A percentile compares a stretch with the other conserved stretches of the same genome.
Evolutionary conservation across 1,140 invertebrate genomes (phyloP).

Genomic region (Drosophila orosa): DNA sequence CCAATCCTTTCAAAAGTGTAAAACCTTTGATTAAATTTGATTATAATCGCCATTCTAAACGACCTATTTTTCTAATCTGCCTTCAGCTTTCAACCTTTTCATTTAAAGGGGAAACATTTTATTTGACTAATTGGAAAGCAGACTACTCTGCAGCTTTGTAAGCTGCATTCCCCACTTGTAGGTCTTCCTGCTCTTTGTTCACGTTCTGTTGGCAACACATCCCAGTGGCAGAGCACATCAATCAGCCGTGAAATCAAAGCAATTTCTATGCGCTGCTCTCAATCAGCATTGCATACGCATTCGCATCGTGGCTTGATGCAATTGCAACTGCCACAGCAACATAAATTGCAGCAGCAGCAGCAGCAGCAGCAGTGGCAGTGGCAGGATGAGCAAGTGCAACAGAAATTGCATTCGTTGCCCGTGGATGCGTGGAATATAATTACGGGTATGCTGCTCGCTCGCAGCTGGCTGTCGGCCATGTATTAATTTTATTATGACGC

Average conservation of each 20-base stretch:
- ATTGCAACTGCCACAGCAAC: slow-evolving; percentile 13
- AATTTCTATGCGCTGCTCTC: slow-evolving; percentile 45
- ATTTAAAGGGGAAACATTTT: slow-evolving; percentile 2
- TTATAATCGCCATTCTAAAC: not conserved
- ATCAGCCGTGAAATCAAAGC: slow-evolving; percentile 51
- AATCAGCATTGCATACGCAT: slow-evolving; percentile 34
- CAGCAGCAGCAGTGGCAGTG: not conserved
- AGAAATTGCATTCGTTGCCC: slow-evolving; percentile 10
- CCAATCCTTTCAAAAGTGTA: not conserved
- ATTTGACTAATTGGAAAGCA: slow-evolving; percentile 15
- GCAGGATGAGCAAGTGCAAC: slow-evolving; percentile 2
- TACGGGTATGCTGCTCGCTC: slow-evolving; percentile 42
- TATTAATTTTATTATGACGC: slow-evolving; percentile 75
- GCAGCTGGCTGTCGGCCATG: slow-evolving; percentile 55
- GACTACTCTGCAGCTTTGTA: slow-evolving; percentile 2
- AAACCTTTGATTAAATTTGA: not conserved
- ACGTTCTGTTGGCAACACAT: slow-evolving; percentile 5
- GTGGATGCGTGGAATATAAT: slow-evolving; percentile 44
- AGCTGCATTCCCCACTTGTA: not conserved
- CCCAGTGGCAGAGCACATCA: slow-evolving; percentile 21
- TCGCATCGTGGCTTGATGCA: slow-evolving; percentile 30
- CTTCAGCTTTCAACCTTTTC: not conserved
- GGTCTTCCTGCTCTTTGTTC: not conserved
- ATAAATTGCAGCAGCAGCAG: slow-evolving; percentile 7
- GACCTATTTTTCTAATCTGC: not conserved